Evolutionary conservation across 1,140 invertebrate genomes (phyloP).

Genomic region (Planococcus citri): DNA sequence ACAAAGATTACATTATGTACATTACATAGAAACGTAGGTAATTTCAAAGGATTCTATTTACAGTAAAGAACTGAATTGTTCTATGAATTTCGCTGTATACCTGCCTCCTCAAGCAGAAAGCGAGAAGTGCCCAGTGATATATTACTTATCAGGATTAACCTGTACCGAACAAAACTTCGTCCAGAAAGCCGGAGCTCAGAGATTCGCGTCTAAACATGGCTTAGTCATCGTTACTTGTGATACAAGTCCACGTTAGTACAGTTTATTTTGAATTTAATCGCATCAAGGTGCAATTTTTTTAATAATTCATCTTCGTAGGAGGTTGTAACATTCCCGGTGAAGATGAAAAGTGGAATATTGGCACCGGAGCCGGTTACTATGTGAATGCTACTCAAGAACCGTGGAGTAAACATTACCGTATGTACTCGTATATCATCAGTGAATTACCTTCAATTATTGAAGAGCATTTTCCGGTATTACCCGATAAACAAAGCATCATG

Average conservation of each 20-base stretch:
- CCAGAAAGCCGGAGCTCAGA: constrained; percentile 86
- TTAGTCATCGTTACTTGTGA: constrained; percentile 84
- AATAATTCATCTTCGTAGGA: constrained; percentile 36
- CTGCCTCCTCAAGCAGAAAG: constrained; percentile 59
- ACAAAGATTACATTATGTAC: not conserved
- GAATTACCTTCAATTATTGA: constrained; percentile 71
- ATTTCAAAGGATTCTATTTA: constrained; percentile 28
- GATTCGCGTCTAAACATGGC: constrained; percentile 65
- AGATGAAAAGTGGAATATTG: constrained; percentile 85
- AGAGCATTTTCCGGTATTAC: constrained; percentile 51
- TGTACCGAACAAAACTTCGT: constrained; percentile 96
- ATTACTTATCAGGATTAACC: constrained; percentile 86
- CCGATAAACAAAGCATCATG: constrained; percentile 60
- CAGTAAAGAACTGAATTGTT: constrained; percentile 65
- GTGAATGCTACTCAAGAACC: constrained; percentile 80
- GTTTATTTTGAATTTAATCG: not conserved
- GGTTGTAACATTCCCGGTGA: constrained; percentile 79
- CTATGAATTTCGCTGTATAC: constrained; percentile 88
- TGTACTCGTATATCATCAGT: constrained; percentile 91
- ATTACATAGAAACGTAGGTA: not conserved
- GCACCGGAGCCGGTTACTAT: constrained; percentile 91
- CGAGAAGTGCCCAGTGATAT: constrained; percentile 65
- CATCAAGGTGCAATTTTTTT: not conserved
- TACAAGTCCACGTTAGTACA: constrained; percentile 68
- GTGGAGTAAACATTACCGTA: constrained; percentile 88